Evolutionary conservation across 2,888 invertebrate genomes (phyloP), one percentile per base, ranked within the genome.

Genomic region (Nineta flava): DNA sequence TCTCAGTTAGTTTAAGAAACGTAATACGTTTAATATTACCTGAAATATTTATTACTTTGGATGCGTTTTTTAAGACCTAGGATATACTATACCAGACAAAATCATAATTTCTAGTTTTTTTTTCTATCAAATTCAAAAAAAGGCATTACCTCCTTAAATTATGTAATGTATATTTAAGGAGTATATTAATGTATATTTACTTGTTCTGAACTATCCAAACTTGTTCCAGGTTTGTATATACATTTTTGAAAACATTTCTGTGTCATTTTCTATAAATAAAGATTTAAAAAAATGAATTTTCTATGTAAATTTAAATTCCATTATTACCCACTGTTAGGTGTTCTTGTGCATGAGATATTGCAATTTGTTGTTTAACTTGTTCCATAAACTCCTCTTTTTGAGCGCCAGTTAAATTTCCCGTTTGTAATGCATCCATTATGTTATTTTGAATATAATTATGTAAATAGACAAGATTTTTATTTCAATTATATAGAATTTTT

Each of bases 181-280:
- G n/a, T n/a, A n/a, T n/a, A n/a, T n/a, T 19, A 44, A 17, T 17
- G 48, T 47, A 46, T 57, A 26, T 57, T 64, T 65, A 83, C 84
- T 70, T 81, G 80, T 75, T 93, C 93, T 1, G 88, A 86, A 62
- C 78, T 86, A 65, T 90, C 93, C 56, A 95, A 65, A 2, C 88
- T 82, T 10, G 85, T 81, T 16, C 95, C 95, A 21, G 96, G 96
- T 65, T 91, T 94, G 48, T 70, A 70, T 58, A 96, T 80, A 67
- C 96, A 96, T 63, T 94, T 94, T 66, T 85, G 87, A 67, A 95
- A 96, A 69, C 96, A 96, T 71, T 95, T 95, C 62, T 94, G 91
- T 44, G 93, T 88, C 83, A 95, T 92, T 84, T 93, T 94, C 80
- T 88, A 68, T 40, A 73, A 73, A 59, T 49, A 57, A 58, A 60